These are phyloP conservation scores for Scarus forsteni DNA, from an alignment of 2,797 vertebrate genomes.

Conservation along the genomic window DNA sequence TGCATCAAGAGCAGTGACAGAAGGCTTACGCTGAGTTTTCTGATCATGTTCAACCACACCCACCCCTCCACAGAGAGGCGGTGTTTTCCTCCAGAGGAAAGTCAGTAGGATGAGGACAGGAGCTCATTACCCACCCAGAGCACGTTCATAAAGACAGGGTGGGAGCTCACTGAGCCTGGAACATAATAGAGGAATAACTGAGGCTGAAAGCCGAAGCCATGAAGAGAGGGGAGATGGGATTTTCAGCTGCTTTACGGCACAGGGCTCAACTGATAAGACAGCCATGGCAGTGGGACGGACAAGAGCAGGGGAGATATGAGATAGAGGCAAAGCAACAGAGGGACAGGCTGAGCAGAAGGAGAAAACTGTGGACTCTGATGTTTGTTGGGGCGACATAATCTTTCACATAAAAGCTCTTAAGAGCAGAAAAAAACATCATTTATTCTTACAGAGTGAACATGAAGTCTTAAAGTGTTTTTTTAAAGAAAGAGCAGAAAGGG, in stretches of 20 bases:
- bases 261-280: conserved; percentile 60
- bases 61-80: conserved; percentile 34
- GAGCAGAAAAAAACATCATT: background rate
- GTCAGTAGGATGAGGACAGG: conserved; percentile 24
- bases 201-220: conserved; percentile 60
- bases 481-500: conserved; percentile 1
- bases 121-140: conserved; percentile 44
- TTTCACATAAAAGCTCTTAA: conserved; percentile 2
- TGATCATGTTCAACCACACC: conserved; percentile 29
- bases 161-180: conserved; percentile 42
- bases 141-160: conserved; percentile 44
- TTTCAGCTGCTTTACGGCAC: conserved; percentile 56
- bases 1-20: conserved; percentile 13
- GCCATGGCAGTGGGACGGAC: conserved; percentile 44
- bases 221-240: conserved; percentile 63
- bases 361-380: background rate
- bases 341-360: background rate
- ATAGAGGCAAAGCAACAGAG: conserved; percentile 14
- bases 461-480: conserved; percentile 19
- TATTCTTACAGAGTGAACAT: conserved; percentile 5
- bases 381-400: conserved; percentile 21
- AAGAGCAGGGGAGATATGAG: conserved; percentile 45
- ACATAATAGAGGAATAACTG: conserved; percentile 64
- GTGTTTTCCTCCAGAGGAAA: conserved; percentile 38
- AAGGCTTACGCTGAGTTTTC: conserved; percentile 14